These are phyloP conservation scores for Thryonomys swinderianus DNA, from an alignment of 2,113 vertebrate species.

Conservation along the genomic window DNA sequence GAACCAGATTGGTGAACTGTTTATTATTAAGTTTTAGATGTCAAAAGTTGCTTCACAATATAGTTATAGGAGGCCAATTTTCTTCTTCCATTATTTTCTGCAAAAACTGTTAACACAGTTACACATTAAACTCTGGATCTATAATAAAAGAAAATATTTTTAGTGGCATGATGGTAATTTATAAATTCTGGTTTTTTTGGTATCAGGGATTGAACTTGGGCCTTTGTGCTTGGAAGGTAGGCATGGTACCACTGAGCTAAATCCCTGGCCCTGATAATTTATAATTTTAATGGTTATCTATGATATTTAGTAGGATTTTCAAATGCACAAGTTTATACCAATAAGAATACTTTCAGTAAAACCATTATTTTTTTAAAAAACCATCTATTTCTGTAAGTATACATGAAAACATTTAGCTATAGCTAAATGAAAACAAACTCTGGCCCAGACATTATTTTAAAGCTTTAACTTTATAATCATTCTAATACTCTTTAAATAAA, in stretches of 20 bases:
- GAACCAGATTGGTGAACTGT: not conserved
- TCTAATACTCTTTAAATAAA: conserved; percentile 23
- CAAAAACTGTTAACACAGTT: conserved; percentile 4
- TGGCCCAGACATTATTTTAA: not conserved
- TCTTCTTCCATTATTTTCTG: conserved; percentile 10
- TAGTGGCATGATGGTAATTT: not conserved
- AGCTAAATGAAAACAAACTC: conserved; percentile 23
- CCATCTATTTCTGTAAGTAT: not conserved
- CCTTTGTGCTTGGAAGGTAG: no score
- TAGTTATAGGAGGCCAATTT: conserved; percentile 9
- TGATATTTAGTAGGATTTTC: not conserved
- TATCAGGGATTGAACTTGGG: no score
- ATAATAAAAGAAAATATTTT: not conserved
- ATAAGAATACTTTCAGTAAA: not conserved
- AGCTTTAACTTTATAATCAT: conserved; percentile 11
- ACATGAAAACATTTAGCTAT: not conserved
- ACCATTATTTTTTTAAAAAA: not conserved
- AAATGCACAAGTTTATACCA: not conserved
- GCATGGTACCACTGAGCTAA: no score
- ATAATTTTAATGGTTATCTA: conserved; percentile 1
- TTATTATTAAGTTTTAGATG: not conserved
- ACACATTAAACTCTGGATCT: not conserved
- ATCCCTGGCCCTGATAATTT: not conserved
- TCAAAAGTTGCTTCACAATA: not conserved
- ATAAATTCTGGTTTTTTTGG: conserved; percentile 4